Percentiles rank a stretch among this genome's conserved stretches.
phyloP scores from a whole-genome alignment of 2,797 vertebrate species.

The Halcyon leucocephala region DNA sequence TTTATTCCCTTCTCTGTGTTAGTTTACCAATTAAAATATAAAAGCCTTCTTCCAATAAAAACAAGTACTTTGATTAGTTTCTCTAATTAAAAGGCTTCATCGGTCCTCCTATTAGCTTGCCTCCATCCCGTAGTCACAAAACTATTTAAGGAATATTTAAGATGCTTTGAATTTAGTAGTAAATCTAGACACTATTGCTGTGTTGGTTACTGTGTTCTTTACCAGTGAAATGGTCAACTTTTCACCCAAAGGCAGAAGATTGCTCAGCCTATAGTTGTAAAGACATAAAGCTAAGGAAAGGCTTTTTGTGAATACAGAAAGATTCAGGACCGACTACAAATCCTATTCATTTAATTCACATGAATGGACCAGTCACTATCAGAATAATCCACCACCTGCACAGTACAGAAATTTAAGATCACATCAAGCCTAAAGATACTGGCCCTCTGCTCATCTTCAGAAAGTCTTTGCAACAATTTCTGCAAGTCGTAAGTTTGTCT shows the following conservation, averaged over 20 bases:
- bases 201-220: background rate
- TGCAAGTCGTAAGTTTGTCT: accelerated
- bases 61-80: background rate
- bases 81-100: background rate
- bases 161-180: background rate
- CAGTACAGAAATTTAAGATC: background rate
- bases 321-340: background rate
- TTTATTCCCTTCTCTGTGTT: background rate
- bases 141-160: background rate
- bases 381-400: background rate
- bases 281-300: background rate
- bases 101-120: background rate
- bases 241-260: background rate
- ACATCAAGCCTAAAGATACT: background rate
- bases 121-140: background rate
- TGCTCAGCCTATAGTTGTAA: background rate
- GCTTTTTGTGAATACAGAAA: background rate
- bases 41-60: background rate
- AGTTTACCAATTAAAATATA: background rate
- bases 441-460: background rate
- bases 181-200: background rate
- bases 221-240: background rate
- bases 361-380: background rate
- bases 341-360: accelerated
- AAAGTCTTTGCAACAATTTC: background rate